phyloP scores from a whole-genome alignment of 2,888 invertebrate genomes.

The Apeira syringaria region DNA sequence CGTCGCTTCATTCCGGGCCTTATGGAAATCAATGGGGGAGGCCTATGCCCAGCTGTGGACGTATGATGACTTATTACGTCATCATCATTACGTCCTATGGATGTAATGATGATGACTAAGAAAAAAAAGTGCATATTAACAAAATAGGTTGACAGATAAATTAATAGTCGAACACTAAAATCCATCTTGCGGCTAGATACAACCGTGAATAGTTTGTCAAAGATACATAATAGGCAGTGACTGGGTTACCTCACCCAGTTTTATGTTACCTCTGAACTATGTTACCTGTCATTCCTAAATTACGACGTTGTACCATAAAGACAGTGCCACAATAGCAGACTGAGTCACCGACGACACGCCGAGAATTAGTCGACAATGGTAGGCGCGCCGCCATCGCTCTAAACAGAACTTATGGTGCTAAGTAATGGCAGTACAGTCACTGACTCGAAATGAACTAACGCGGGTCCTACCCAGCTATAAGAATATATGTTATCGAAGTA shows the following conservation, averaged over 20 bases:
- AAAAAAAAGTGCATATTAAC: too few species aligned
- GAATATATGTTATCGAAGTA: too few species aligned
- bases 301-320: slow-evolving; percentile 37
- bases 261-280: slow-evolving; percentile 32
- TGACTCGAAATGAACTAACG: slow-evolving; percentile 2
- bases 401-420: slow-evolving; percentile 73
- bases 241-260: slow-evolving; percentile 7
- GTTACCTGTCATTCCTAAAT: slow-evolving; percentile 36
- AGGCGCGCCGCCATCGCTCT: slow-evolving; percentile 42
- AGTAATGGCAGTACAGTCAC: slow-evolving; percentile 51
- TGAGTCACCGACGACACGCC: slow-evolving; percentile 55
- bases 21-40: too few species aligned
- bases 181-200: too few species aligned
- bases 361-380: slow-evolving; percentile 63
- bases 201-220: neutral
- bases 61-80: too few species aligned
- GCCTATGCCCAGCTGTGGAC: too few species aligned
- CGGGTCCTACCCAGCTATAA: too few species aligned
- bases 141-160: too few species aligned
- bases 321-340: slow-evolving; percentile 44
- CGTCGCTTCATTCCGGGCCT: too few species aligned
- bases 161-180: too few species aligned
- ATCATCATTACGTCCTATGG: too few species aligned
- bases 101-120: too few species aligned
- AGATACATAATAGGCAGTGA: slow-evolving; percentile 5